Conservation (phyloP, 2,797 vertebrate genomes). For the Alca torda region DNA sequence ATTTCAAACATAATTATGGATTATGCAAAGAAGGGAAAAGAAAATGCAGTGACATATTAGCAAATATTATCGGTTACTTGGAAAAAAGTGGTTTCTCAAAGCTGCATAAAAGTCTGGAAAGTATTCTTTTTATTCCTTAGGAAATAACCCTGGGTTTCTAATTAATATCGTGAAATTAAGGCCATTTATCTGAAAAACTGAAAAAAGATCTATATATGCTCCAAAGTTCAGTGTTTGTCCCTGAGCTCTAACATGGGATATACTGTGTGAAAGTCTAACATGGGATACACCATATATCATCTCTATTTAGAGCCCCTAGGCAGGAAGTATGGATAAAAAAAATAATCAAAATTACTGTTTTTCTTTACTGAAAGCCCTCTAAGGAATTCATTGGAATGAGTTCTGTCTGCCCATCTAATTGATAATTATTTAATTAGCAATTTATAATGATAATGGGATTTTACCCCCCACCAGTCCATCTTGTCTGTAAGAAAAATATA, state of each 20-base stretch:
- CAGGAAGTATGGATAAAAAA: constrained; percentile 72
- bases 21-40: background rate
- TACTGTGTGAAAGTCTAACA: constrained; percentile 51
- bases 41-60: background rate
- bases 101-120: constrained; percentile 54
- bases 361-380: constrained; percentile 77
- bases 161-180: constrained; percentile 73
- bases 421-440: constrained; percentile 88
- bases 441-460: constrained; percentile 84
- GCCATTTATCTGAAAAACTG: constrained; percentile 65
- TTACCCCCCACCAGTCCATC: constrained; percentile 78
- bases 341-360: constrained; percentile 76
- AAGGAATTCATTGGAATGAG: constrained; percentile 80
- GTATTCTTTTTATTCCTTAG: constrained; percentile 66
- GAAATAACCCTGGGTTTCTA: constrained; percentile 68
- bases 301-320: constrained; percentile 72
- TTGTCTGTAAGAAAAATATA: constrained; percentile 74
- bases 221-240: constrained; percentile 70
- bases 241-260: constrained; percentile 60
- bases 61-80: background rate
- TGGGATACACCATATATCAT: constrained; percentile 59
- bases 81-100: constrained; percentile 50
- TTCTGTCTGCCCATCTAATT: constrained; percentile 82
- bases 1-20: background rate
- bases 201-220: constrained; percentile 62